These are phyloP conservation scores for Cydia splendana DNA, from an alignment of 1,140 invertebrate genomes.

Conservation along the genomic window DNA sequence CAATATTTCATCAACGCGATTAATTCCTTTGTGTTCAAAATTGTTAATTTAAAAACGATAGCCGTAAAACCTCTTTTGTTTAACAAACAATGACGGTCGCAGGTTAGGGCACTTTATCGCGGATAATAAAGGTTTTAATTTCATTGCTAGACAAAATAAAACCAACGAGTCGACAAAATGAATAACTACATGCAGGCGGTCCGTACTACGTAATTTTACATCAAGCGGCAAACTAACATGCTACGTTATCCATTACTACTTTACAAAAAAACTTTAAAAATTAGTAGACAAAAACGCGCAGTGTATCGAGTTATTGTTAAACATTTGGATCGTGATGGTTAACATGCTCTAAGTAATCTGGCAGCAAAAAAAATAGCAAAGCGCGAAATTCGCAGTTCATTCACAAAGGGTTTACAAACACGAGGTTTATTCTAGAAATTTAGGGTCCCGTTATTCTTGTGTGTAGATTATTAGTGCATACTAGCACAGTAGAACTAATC, in stretches of 20 bases:
- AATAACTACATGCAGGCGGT: constrained; percentile 17
- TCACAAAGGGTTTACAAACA: constrained; percentile 30
- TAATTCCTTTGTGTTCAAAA: constrained; percentile 4
- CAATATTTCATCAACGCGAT: background rate
- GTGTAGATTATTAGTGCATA: background rate
- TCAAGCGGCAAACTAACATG: too few relatives aligned
- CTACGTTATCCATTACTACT: background rate
- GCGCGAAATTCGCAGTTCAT: constrained; percentile 25
- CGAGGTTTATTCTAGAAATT: background rate
- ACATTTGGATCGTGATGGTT: background rate
- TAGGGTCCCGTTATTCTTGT: constrained; percentile 4
- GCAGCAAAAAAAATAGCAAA: constrained; percentile 12
- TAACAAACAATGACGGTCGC: background rate
- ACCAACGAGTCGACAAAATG: constrained; percentile 10
- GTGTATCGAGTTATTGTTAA: background rate
- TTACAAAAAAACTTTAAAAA: background rate
- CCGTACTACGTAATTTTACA: background rate
- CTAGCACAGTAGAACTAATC: too few relatives aligned
- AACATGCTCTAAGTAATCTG: constrained; percentile 6
- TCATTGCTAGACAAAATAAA: constrained; percentile 32
- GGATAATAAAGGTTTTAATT: constrained; percentile 19
- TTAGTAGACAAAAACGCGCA: background rate
- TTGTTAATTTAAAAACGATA: constrained; percentile 19
- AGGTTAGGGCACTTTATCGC: constrained; percentile 25
- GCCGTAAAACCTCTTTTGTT: constrained; percentile 12